These are phyloP conservation scores for Phocoena sinus DNA, from an alignment of 2,113 vertebrate genomes.

Conservation along the genomic window DNA sequence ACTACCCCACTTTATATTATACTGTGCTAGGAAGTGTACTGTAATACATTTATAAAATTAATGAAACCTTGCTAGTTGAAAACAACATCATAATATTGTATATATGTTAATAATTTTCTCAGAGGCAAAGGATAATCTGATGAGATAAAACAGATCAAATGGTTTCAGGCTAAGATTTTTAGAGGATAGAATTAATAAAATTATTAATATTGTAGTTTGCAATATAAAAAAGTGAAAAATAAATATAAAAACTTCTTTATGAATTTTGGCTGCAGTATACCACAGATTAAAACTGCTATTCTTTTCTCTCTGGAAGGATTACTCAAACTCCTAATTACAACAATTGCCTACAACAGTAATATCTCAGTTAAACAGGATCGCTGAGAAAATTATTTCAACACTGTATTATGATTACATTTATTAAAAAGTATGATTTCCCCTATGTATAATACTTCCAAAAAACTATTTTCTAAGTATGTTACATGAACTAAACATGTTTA, in stretches of 20 bases:
- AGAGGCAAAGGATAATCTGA: neutral
- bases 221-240: neutral
- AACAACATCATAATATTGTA: neutral
- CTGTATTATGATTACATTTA: neutral
- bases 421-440: neutral
- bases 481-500: conserved; percentile 40
- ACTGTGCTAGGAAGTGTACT: neutral
- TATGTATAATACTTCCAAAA: neutral
- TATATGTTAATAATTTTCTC: neutral
- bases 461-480: neutral
- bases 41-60: conserved; percentile 21
- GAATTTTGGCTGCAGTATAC: neutral
- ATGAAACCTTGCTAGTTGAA: neutral
- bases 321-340: neutral
- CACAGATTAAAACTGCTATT: neutral
- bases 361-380: neutral
- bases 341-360: neutral
- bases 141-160: neutral
- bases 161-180: neutral
- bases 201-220: neutral
- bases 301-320: neutral
- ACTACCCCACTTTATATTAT: neutral
- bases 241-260: neutral
- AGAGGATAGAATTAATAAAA: neutral
- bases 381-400: neutral